These are phyloP conservation scores for Drosophila subquinaria DNA, from an alignment of 2,888 invertebrate species.

Conservation along the genomic window DNA sequence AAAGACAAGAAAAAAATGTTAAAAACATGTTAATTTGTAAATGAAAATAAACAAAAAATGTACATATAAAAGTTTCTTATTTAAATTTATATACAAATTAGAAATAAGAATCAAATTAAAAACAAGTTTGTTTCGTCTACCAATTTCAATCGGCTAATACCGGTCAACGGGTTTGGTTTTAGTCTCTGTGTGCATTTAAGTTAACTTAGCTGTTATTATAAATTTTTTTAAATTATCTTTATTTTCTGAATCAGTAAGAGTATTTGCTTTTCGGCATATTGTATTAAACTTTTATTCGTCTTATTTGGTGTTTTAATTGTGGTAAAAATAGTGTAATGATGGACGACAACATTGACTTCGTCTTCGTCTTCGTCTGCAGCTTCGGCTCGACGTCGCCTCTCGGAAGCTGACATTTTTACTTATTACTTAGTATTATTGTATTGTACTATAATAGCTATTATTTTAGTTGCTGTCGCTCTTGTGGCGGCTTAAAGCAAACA, in stretches of 20 bases:
- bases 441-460: slow-evolving; percentile 73
- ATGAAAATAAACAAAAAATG: too few relatives aligned
- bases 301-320: slow-evolving; percentile 58
- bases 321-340: slow-evolving; percentile 69
- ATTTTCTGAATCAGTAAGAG: not conserved
- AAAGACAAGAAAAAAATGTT: too few relatives aligned
- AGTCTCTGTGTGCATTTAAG: too few relatives aligned
- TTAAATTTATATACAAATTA: too few relatives aligned
- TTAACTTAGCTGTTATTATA: not conserved
- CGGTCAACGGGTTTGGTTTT: too few relatives aligned
- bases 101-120: too few relatives aligned
- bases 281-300: too few relatives aligned
- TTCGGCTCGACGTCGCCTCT: slow-evolving; percentile 32
- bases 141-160: too few relatives aligned
- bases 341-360: slow-evolving; percentile 40
- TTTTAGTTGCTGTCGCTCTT: slow-evolving; percentile 54
- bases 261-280: not conserved
- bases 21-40: too few relatives aligned
- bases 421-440: slow-evolving; percentile 50
- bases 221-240: not conserved
- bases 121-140: too few relatives aligned
- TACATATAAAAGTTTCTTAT: too few relatives aligned
- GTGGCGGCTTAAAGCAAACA: slow-evolving; percentile 62
- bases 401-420: slow-evolving; percentile 74
- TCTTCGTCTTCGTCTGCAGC: slow-evolving; percentile 13